Base-by-base conservation (phyloP, 1,140 invertebrate genomes). In the Drosophila littoralis region DNA sequence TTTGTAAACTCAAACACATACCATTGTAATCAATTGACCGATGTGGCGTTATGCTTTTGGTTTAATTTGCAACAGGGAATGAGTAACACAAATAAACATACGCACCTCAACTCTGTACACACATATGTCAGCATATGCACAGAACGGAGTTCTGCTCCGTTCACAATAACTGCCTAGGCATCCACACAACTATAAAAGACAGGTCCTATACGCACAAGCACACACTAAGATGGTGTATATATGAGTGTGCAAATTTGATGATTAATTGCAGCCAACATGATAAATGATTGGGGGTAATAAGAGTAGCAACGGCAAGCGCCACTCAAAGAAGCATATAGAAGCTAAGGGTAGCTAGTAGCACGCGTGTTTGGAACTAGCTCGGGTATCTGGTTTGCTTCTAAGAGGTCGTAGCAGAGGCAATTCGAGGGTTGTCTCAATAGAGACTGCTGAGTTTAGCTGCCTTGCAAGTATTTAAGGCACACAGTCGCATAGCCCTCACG, bases 241-340 rank as follows among this genome's bases (percentile, higher is more conserved):
- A 75, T 77, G 67, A 75, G 60, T 22, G 60, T 71, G 72, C 76
- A 77, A 64, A 85, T 85, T 85, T 81, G 81, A 86, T 86, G 82
- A 86, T 86, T 86, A 86, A 86, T 86, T 86, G 82, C 82, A 86
- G 82, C 64, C 78, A 75, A 86, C 71, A 86, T 86, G 82, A 86
- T 86, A 85, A 85, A 85, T 85, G 77, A 85, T 85, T 85, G 75
- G 75, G 81, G 77, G 77, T 85, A 85, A 84, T 81, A 85, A 81
- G 81, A 84, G 81, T 77, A 84, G 77, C 81, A 80, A 73, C 51
- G 40, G 43, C 60, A 40, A 66, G 79, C 68, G 77, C 61, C 68
- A 75, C 54, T 70, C 57, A 60, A 43, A 60, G 51, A 48, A 70
- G 59, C 42, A 48, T 45, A 45, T 12, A 10, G 40, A 65, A 55